Percentiles rank a stretch among this genome's conserved stretches.
phyloP scores from a whole-genome alignment of 2,113 vertebrate species.

The Nothoprocta pentlandii region DNA sequence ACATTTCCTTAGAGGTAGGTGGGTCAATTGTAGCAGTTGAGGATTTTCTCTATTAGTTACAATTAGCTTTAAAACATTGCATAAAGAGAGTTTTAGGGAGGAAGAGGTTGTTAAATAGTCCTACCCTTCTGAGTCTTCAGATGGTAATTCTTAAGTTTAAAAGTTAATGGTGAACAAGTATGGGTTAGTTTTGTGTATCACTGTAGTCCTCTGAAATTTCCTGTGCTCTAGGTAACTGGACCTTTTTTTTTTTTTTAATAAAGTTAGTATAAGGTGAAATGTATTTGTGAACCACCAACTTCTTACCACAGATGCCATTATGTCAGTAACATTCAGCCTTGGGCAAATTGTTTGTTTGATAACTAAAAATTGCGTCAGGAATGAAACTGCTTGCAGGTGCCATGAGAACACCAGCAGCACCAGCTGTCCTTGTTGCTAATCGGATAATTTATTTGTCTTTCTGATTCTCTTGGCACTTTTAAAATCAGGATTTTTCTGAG shows the following conservation, averaged over 20 bases:
- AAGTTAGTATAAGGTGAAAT: neutral
- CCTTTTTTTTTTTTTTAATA: neutral
- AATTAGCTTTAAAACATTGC: neutral
- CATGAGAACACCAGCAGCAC: neutral
- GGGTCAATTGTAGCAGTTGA: neutral
- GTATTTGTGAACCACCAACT: neutral
- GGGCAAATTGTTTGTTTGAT: neutral
- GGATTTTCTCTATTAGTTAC: neutral
- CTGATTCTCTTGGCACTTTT: neutral
- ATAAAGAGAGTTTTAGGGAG: neutral
- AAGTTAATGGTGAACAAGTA: neutral
- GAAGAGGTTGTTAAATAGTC: neutral
- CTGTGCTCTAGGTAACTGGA: rapidly evolving
- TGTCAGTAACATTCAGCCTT: neutral
- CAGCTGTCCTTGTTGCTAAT: neutral
- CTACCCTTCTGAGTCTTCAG: neutral
- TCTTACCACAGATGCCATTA: neutral
- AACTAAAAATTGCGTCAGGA: neutral
- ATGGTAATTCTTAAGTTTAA: neutral
- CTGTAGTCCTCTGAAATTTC: neutral
- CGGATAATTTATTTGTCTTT: neutral
- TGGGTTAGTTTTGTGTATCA: neutral
- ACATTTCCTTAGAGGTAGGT: neutral
- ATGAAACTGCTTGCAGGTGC: neutral
- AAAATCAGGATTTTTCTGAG: neutral